Evolutionary conservation across 2,797 vertebrate species (phyloP).

Genomic region (Arrhamphus sclerolepis): DNA sequence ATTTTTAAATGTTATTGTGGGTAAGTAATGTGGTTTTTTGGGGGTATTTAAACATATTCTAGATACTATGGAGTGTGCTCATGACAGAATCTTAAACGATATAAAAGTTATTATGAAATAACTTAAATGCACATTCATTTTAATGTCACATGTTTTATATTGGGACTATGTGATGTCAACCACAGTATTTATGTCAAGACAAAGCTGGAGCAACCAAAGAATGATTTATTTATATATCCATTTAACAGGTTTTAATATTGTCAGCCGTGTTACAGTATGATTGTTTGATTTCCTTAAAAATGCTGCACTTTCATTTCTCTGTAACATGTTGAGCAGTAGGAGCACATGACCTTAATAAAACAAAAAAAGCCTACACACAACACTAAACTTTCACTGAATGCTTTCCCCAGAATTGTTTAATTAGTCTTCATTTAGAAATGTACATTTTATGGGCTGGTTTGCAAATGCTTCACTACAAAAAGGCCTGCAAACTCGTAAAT

Average conservation of each 20-base stretch:
- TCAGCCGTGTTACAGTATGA: conserved; percentile 1
- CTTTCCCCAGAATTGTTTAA: not conserved
- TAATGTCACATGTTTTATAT: conserved; percentile 18
- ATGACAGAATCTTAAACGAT: not conserved
- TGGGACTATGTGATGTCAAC: conserved; percentile 7
- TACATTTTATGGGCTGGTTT: not conserved
- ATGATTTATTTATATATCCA: conserved; percentile 4
- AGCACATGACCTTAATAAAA: too few species aligned
- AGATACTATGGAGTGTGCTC: not conserved
- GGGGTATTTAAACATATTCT: too few species aligned
- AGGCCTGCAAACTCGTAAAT: conserved; percentile 5
- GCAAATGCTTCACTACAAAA: conserved; percentile 2
- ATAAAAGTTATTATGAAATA: conserved; percentile 5
- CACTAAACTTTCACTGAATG: not conserved
- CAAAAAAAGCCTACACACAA: not conserved
- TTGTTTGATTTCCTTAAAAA: conserved; percentile 1
- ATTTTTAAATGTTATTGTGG: too few species aligned
- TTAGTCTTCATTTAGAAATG: not conserved
- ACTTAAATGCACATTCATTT: not conserved
- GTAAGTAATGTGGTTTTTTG: too few species aligned
- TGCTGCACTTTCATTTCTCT: not conserved
- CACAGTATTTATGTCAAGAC: conserved; percentile 13
- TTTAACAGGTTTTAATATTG: conserved; percentile 17
- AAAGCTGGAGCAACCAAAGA: conserved; percentile 5
- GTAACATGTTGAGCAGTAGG: not conserved